phyloP scores from a whole-genome alignment of 2,113 vertebrate species.

The Pelodiscus sinensis region DNA sequence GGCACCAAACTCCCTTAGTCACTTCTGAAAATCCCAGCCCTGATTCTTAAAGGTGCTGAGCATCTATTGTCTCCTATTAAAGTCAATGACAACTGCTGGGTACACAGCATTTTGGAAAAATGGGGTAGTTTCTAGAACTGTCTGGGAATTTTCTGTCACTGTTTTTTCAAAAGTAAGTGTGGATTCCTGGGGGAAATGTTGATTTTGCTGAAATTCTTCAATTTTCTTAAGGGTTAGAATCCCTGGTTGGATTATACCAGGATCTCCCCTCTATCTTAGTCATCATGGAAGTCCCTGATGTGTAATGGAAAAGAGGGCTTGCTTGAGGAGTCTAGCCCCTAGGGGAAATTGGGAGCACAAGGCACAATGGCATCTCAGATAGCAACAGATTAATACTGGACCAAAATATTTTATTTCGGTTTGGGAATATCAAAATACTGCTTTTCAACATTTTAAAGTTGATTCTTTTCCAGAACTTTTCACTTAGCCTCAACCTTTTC shows the following conservation, averaged over 20 bases:
- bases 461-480: background rate
- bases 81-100: background rate
- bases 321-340: background rate
- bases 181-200: background rate
- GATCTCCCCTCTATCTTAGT: background rate
- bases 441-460: background rate
- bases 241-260: background rate
- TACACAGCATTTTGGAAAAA: background rate
- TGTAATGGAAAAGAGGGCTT: background rate
- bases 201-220: fast-evolving
- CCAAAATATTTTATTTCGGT: fast-evolving
- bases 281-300: background rate
- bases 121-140: background rate
- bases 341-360: background rate
- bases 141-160: background rate
- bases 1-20: fast-evolving
- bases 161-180: background rate
- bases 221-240: background rate
- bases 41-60: background rate
- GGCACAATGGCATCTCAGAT: background rate
- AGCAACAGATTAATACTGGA: fast-evolving
- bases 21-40: background rate
- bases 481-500: background rate
- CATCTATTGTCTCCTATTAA: background rate
- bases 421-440: background rate